Conservation (phyloP, 2,888 invertebrate genomes). For the Incurvaria masculella region DNA sequence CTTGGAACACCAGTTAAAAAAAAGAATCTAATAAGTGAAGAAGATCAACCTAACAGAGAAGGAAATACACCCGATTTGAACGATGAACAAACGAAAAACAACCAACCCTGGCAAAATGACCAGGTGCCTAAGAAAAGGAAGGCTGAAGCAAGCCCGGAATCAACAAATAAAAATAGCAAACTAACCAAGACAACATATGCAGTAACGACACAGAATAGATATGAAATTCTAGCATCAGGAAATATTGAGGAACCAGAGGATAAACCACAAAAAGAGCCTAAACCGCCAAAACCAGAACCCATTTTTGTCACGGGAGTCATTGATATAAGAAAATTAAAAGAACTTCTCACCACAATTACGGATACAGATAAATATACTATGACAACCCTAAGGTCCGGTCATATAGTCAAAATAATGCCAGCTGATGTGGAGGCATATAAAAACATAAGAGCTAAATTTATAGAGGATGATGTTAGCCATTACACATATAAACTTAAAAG, state of each 20-base stretch:
- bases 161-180: too few species aligned
- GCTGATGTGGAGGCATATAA: background rate
- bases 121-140: too few species aligned
- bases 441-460: background rate
- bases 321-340: background rate
- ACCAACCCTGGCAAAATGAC: too few species aligned
- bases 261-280: background rate
- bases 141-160: too few species aligned
- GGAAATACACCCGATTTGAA: too few species aligned
- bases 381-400: background rate
- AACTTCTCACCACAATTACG: background rate
- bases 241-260: background rate
- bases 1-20: too few species aligned
- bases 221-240: background rate
- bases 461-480: background rate
- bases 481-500: background rate
- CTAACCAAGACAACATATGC: too few species aligned
- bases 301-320: background rate
- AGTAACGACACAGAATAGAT: slow-evolving; percentile 1
- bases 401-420: background rate
- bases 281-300: background rate
- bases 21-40: too few species aligned
- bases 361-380: background rate
- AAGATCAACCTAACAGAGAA: too few species aligned
- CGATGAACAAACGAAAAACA: too few species aligned